A percentile compares a stretch with the other conserved stretches of the same genome.
These are phyloP conservation scores for Dicrurus megarhynchus DNA, from an alignment of 2,113 vertebrate species.

Conservation along the genomic window DNA sequence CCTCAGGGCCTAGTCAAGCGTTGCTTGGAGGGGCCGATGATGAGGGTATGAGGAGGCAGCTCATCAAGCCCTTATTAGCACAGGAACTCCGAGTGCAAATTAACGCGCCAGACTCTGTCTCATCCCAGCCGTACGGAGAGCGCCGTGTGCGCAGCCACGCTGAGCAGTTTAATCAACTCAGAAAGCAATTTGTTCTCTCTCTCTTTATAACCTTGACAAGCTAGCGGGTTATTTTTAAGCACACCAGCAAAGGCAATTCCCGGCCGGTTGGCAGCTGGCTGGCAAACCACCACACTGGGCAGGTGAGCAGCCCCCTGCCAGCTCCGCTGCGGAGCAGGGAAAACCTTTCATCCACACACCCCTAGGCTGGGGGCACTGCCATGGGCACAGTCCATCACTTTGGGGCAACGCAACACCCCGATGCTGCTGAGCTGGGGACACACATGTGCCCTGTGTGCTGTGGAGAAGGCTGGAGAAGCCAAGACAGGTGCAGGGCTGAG, in stretches of 20 bases:
- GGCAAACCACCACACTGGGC: neutral
- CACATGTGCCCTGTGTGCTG: rapidly evolving
- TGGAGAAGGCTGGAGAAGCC: neutral
- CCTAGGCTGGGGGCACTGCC: neutral
- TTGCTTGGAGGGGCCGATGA: neutral
- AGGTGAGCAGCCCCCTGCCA: neutral
- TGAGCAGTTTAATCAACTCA: slow-evolving; percentile 63
- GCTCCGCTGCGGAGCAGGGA: rapidly evolving
- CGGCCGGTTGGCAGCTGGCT: neutral
- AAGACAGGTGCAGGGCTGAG: rapidly evolving
- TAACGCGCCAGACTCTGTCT: neutral
- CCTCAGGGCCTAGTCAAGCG: neutral
- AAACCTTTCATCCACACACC: neutral
- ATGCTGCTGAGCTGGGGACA: neutral
- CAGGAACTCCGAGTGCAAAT: slow-evolving; percentile 31
- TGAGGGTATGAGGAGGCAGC: slow-evolving; percentile 22
- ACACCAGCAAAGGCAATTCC: neutral
- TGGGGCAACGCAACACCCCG: rapidly evolving
- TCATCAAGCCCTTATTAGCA: slow-evolving; percentile 57
- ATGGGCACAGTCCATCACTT: rapidly evolving
- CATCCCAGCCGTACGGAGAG: neutral
- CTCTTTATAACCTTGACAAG: slow-evolving; percentile 68
- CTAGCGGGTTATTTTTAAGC: slow-evolving; percentile 57
- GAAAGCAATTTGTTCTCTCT: slow-evolving; percentile 68
- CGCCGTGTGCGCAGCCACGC: neutral